Percentiles rank a stretch among this genome's conserved stretches.
Conservation (phyloP, 2,113 vertebrate species). For the Sinocyclocheilus anshuiensis region DNA sequence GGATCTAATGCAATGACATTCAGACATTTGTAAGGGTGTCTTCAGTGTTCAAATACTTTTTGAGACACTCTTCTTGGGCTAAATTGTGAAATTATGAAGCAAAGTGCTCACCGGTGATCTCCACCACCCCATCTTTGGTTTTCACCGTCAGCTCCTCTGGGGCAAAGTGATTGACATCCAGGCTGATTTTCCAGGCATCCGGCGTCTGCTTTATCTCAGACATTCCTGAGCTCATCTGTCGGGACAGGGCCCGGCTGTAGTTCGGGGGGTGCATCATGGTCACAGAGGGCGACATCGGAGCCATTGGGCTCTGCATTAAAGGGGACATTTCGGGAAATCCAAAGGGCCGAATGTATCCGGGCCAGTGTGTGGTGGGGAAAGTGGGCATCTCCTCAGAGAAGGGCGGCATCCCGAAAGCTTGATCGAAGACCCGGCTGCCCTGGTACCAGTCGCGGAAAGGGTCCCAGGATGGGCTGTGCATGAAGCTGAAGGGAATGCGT, state of each 20-base stretch:
- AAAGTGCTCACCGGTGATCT: conserved; percentile 85
- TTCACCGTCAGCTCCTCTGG: conserved; percentile 95
- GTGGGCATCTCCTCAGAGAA: conserved; percentile 82
- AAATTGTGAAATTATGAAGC: background rate
- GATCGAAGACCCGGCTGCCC: conserved; percentile 90
- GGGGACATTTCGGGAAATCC: conserved; percentile 57
- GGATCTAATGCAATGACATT: no score
- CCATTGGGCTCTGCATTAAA: conserved; percentile 37
- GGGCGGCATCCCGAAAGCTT: conserved; percentile 88
- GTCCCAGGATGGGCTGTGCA: conserved; percentile 91
- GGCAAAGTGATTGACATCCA: conserved; percentile 96
- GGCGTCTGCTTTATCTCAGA: conserved; percentile 94
- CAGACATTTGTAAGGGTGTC: no score
- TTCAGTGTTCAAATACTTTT: background rate
- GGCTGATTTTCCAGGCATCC: conserved; percentile 90
- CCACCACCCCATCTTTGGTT: conserved; percentile 93
- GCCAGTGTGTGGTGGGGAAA: conserved; percentile 86
- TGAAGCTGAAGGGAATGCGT: conserved; percentile 88
- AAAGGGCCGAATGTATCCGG: conserved; percentile 84
- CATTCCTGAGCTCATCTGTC: conserved; percentile 90
- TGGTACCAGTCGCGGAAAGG: conserved; percentile 93
- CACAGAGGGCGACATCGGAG: background rate
- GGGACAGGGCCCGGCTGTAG: conserved; percentile 78
- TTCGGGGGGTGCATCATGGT: conserved; percentile 58
- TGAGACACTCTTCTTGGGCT: background rate